phyloP scores from a whole-genome alignment of 2,797 vertebrate genomes.

The Psittacula echo region DNA sequence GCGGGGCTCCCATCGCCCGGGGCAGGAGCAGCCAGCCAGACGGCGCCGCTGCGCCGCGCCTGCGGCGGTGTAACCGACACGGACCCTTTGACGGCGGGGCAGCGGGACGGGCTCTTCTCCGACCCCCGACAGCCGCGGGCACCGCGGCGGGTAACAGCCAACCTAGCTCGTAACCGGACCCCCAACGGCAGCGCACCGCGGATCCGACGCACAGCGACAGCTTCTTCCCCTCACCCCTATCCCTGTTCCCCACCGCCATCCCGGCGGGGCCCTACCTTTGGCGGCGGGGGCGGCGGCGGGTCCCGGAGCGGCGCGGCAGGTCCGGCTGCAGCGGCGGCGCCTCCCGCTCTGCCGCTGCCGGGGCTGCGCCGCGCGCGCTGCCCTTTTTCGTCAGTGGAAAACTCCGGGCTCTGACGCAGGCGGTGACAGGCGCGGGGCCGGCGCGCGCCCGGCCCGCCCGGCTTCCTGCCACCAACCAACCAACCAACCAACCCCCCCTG shows the following conservation, averaged over 20 bases:
- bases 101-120: not conserved
- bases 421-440: slow-evolving; percentile 40
- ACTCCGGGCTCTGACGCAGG: slow-evolving; percentile 82
- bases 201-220: too few species aligned
- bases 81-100: not conserved
- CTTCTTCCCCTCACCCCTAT: too few species aligned
- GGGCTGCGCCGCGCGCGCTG: slow-evolving; percentile 33
- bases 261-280: not conserved
- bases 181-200: not conserved
- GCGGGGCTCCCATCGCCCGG: not conserved
- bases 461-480: not conserved
- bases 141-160: not conserved
- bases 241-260: not conserved
- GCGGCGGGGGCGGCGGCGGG: not conserved
- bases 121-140: not conserved
- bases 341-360: slow-evolving; percentile 27
- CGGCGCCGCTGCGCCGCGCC: not conserved
- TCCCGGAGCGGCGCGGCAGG: not conserved
- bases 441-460: slow-evolving; percentile 22
- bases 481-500: too few species aligned
- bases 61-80: not conserved
- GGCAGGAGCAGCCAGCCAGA: not conserved
- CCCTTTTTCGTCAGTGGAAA: slow-evolving; percentile 89
- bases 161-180: not conserved
- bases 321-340: slow-evolving; percentile 14